These are phyloP conservation scores for Dascyllus trimaculatus DNA, from an alignment of 2,113 vertebrate species.

Conservation along the genomic window DNA sequence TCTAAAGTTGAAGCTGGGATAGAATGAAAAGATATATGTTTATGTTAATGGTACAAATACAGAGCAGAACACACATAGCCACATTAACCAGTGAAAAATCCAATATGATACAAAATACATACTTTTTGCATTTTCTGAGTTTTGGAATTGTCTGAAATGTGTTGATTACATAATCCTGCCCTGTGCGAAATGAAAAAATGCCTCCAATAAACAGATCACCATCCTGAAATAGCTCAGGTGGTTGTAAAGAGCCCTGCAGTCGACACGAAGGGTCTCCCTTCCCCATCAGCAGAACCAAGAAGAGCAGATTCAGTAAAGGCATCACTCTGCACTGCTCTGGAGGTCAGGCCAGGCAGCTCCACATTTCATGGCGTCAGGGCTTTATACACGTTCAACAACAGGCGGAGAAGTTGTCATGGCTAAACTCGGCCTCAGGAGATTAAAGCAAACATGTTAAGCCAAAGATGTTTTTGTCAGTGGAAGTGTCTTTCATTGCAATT, in stretches of 20 bases:
- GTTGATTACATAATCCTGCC: slow-evolving; percentile 74
- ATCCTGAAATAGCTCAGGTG: slow-evolving; percentile 75
- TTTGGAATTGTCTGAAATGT: slow-evolving; percentile 77
- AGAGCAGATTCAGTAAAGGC: slow-evolving; percentile 53
- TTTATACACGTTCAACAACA: slow-evolving; percentile 64
- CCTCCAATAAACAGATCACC: slow-evolving; percentile 83
- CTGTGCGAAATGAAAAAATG: slow-evolving; percentile 86
- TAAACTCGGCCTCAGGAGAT: slow-evolving; percentile 51
- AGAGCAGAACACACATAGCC: slow-evolving; percentile 5
- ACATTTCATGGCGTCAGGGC: background rate
- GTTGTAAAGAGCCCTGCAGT: slow-evolving; percentile 51
- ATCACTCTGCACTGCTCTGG: slow-evolving; percentile 52
- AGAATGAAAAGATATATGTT: background rate
- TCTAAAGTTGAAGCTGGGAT: slow-evolving; percentile 81
- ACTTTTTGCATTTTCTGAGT: slow-evolving; percentile 80
- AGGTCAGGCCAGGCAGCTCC: slow-evolving; percentile 1
- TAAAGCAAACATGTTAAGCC: slow-evolving; percentile 27
- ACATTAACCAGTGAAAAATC: background rate
- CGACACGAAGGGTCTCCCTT: slow-evolving; percentile 65
- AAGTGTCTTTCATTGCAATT: background rate
- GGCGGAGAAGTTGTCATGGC: slow-evolving; percentile 31
- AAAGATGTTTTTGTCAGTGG: slow-evolving; percentile 9
- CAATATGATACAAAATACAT: slow-evolving; percentile 47
- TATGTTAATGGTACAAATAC: background rate
- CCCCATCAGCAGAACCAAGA: slow-evolving; percentile 56